phyloP scores from a whole-genome alignment of 2,888 invertebrate species.

The Geotrupes spiniger region DNA sequence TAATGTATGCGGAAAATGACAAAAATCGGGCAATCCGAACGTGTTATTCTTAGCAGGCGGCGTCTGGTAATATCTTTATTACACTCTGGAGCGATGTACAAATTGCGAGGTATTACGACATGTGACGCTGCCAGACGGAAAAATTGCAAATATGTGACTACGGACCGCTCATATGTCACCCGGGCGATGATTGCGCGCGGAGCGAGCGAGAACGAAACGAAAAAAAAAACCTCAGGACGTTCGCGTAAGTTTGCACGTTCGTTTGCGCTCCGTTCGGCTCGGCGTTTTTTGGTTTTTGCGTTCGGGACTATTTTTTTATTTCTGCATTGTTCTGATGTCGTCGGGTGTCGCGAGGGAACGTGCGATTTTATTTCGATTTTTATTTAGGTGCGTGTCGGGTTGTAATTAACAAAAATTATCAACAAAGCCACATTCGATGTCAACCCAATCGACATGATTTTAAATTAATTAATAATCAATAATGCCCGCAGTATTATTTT shows the following conservation, averaged over 20 bases:
- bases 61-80: slow-evolving; percentile 41
- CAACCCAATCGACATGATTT: too few relatives aligned
- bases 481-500: too few relatives aligned
- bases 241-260: background rate
- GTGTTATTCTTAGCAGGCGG: slow-evolving; percentile 35
- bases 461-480: too few relatives aligned
- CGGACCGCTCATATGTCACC: slow-evolving; percentile 5
- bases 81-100: slow-evolving; percentile 43
- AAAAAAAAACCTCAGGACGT: background rate
- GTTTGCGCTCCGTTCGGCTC: too few relatives aligned
- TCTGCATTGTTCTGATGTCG: too few relatives aligned
- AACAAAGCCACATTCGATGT: too few relatives aligned
- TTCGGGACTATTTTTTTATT: too few relatives aligned
- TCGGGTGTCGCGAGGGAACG: too few relatives aligned
- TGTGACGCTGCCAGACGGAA: slow-evolving; percentile 43
- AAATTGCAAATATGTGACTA: slow-evolving; percentile 45
- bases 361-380: too few relatives aligned
- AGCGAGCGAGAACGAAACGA: background rate
- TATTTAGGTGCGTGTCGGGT: too few relatives aligned
- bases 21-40: slow-evolving; percentile 31
- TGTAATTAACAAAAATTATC: too few relatives aligned
- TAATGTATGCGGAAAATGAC: background rate
- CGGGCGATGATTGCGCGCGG: slow-evolving; percentile 2
- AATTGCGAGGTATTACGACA: slow-evolving; percentile 44
- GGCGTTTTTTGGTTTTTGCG: too few relatives aligned